A percentile compares a stretch with the other conserved stretches of the same genome.
phyloP scores from a whole-genome alignment of 2,888 invertebrate genomes.

The Drosophila bunnanda region DNA sequence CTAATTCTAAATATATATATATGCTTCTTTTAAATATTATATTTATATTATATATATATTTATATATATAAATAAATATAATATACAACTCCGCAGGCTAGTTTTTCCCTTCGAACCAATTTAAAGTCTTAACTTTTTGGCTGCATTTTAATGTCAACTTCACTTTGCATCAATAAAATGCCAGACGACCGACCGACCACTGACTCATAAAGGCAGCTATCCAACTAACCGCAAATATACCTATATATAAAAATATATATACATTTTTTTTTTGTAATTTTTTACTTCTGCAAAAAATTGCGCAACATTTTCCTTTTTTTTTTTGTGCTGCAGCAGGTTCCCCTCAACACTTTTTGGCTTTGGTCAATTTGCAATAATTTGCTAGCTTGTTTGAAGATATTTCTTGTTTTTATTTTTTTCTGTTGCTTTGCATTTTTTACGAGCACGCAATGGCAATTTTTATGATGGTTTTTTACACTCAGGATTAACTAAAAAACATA shows the following conservation, averaged over 20 bases:
- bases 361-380: slow-evolving; percentile 42
- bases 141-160: slow-evolving; percentile 58
- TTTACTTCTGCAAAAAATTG: slow-evolving; percentile 25
- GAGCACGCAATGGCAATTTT: slow-evolving; percentile 24
- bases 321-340: slow-evolving; percentile 32
- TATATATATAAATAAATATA: not conserved
- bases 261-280: slow-evolving; percentile 9
- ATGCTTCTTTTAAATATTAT: not conserved
- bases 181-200: slow-evolving; percentile 29
- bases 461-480: slow-evolving; percentile 17
- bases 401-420: slow-evolving; percentile 3
- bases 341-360: slow-evolving; percentile 22
- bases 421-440: slow-evolving; percentile 14
- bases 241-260: not conserved
- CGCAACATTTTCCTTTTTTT: slow-evolving; percentile 22
- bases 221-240: slow-evolving; percentile 29
- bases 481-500: slow-evolving; percentile 27
- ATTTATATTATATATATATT: no score
- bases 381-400: slow-evolving; percentile 19
- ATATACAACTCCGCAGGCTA: not conserved
- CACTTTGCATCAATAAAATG: slow-evolving; percentile 64
- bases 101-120: slow-evolving; percentile 1
- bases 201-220: slow-evolving; percentile 42
- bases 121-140: slow-evolving; percentile 10
- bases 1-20: not conserved